A percentile compares a stretch with the other conserved stretches of the same genome.
Conservation (phyloP, 2,797 vertebrate species). For the Discoglossus pictus region DNA sequence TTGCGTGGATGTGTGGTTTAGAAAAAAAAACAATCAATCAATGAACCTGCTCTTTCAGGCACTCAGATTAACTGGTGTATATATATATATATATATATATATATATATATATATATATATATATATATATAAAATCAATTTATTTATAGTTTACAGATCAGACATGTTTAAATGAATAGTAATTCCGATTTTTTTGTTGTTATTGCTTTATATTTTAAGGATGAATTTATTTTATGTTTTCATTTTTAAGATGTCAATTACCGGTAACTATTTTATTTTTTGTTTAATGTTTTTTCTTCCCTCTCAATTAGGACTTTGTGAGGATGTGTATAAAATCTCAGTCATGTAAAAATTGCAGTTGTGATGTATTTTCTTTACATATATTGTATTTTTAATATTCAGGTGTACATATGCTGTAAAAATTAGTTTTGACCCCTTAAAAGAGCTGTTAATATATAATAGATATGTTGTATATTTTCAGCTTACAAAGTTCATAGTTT, state of each 20-base stretch:
- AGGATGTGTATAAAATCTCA: not conserved
- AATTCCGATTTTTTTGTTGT: too few species aligned
- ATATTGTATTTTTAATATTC: slow-evolving; percentile 18
- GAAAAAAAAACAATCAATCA: slow-evolving; percentile 36
- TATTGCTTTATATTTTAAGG: too few species aligned
- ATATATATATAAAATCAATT: too few species aligned
- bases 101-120: too few species aligned
- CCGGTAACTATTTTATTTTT: slow-evolving; percentile 26
- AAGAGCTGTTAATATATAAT: slow-evolving; percentile 4
- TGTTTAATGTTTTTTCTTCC: not conserved
- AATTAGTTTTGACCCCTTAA: slow-evolving; percentile 9
- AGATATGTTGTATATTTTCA: slow-evolving; percentile 1
- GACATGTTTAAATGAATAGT: too few species aligned
- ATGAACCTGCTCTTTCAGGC: not conserved
- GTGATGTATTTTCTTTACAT: not conserved
- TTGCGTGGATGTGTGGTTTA: slow-evolving; percentile 56
- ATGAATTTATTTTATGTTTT: too few species aligned
- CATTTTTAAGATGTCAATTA: too few species aligned
- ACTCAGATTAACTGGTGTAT: too few species aligned
- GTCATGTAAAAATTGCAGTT: not conserved
- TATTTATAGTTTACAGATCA: too few species aligned
- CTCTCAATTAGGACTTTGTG: too few species aligned
- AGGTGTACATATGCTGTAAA: slow-evolving; percentile 32
- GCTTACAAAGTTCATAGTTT: slow-evolving; percentile 6
- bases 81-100: too few species aligned